Evolutionary conservation across 2,797 vertebrate genomes (phyloP).

Genomic region (Prionace glauca): DNA sequence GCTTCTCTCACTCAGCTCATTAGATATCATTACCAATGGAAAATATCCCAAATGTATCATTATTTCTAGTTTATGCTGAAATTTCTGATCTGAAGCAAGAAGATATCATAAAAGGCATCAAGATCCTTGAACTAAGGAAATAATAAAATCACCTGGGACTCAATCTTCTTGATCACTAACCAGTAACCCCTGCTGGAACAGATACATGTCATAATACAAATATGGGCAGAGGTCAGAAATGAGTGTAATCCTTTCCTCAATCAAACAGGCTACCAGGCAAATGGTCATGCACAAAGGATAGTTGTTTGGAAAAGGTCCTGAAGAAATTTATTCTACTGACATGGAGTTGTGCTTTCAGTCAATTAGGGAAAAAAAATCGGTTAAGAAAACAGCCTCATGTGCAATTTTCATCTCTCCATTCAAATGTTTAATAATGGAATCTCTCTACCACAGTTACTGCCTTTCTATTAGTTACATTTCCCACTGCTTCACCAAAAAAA

Average conservation of each 20-base stretch:
- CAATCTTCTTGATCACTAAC: background rate
- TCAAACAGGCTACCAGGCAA: too few relatives aligned
- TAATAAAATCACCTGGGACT: background rate
- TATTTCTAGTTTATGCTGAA: background rate
- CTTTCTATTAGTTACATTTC: background rate
- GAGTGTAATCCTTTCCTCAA: background rate
- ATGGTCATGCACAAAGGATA: background rate
- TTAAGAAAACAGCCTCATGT: background rate
- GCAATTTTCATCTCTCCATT: background rate
- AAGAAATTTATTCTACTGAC: background rate
- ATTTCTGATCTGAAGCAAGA: background rate
- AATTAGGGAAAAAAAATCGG: background rate
- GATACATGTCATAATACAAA: background rate
- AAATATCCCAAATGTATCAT: background rate
- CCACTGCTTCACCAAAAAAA: background rate
- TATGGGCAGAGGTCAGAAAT: background rate
- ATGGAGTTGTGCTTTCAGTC: background rate
- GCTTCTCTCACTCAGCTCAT: background rate
- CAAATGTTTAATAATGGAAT: background rate
- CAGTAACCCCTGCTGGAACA: background rate
- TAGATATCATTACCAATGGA: background rate
- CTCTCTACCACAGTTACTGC: background rate
- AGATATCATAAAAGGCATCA: background rate
- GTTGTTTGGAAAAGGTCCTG: background rate
- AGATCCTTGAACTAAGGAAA: background rate